Conservation (phyloP, 2,888 invertebrate genomes). For the Dynastes hyllus region DNA sequence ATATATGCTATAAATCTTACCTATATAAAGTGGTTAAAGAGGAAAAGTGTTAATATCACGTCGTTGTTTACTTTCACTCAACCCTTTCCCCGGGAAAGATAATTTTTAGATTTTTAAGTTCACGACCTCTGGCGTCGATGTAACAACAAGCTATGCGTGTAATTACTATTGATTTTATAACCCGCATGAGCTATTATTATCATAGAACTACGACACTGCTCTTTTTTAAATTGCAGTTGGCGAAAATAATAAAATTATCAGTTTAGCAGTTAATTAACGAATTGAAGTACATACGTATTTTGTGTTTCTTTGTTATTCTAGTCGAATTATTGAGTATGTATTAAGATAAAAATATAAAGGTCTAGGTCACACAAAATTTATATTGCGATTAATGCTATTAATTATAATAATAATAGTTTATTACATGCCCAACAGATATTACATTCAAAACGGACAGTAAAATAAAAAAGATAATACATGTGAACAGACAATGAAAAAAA, state of each 20-base stretch:
- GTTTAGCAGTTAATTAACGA: neutral
- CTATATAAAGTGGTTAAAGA: neutral
- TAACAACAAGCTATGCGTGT: constrained; percentile 14
- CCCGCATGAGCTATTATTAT: neutral
- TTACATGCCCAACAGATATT: too few species aligned
- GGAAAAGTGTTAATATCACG: constrained; percentile 15
- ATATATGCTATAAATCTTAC: neutral
- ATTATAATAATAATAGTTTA: too few species aligned
- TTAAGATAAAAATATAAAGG: neutral
- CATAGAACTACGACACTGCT: neutral
- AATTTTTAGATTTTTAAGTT: constrained; percentile 40
- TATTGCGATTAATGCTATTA: neutral
- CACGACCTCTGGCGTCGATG: constrained; percentile 25
- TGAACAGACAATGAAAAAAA: too few species aligned
- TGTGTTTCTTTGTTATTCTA: neutral
- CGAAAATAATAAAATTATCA: neutral
- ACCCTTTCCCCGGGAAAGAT: too few species aligned
- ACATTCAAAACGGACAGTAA: too few species aligned
- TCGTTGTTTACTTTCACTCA: constrained; percentile 30
- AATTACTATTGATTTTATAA: constrained; percentile 30
- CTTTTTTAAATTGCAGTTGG: neutral
- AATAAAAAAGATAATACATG: too few species aligned
- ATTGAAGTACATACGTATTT: neutral
- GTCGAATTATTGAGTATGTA: neutral
- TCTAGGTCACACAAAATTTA: constrained; percentile 7